Base-by-base conservation (phyloP, 2,888 invertebrate species). In the Sinhomidia bicolor region DNA sequence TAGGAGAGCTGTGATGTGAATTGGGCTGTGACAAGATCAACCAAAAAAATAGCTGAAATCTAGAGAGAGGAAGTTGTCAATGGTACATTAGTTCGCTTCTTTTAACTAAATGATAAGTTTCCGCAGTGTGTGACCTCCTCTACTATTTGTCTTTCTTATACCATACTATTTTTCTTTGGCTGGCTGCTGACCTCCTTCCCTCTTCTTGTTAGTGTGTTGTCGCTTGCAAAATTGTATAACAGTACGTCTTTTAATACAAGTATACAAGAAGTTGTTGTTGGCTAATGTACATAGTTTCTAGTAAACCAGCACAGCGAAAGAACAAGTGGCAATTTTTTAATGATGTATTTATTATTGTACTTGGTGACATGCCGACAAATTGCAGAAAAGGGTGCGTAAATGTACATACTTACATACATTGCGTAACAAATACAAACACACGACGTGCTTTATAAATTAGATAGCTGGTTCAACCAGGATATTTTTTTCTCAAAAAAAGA, bases 11-110 rank as follows among this genome's bases (percentile, higher is more conserved):
- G 36, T 54, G 51, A 74, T 83, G 74, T 54, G 83, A 83, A 83
- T 83, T 60, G 57, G 60, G 74, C 44, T 71, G 83, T 83, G 83
- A 74, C 83, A 74, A 57, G 57, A 79, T 79, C 79, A 79, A 36
- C 51, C 32, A 41, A 29, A 76, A 76, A 47, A 29, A 62, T 29
- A 4, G 23, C 62, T 4, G 29, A 29, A 76, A 54, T n/a, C 74
- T 47, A 76, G 36, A 51, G 14, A 54, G 36, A 79, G 41, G 36
- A 79, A 79, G 41, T 79, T 79, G 57, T 79, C 41, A 79, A 60
- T 79, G 79, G 60, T 41, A 60, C 57, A 79, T 79, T 79, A 57
- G 79, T 79, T 79, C 12, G 36, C 79, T 32, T 60, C 26, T 57
- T 79, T 36, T 79, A 79, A 79, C 41, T 32, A 60, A 79, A 79